Evolutionary conservation across 2,113 vertebrate species (phyloP).

Genomic region (Oncorhynchus keta): DNA sequence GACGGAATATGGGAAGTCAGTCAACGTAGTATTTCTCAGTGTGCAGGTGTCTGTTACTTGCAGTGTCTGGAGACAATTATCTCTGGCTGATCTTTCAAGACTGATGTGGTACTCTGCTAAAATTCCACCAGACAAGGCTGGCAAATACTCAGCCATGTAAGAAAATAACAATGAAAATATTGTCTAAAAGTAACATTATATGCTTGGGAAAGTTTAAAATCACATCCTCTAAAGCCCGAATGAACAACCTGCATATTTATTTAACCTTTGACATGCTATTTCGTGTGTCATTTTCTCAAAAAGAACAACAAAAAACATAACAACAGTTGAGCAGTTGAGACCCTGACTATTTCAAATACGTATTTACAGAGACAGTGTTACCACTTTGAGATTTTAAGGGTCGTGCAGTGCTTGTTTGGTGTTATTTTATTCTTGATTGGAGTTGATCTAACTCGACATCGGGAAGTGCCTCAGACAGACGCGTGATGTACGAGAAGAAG

Average conservation of each 20-base stretch:
- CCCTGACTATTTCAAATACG: background rate
- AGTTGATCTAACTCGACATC: background rate
- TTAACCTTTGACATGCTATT: background rate
- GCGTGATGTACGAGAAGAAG: background rate
- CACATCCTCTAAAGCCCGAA: background rate
- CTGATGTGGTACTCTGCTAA: conserved; percentile 13
- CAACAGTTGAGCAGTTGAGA: background rate
- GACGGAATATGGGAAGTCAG: conserved; percentile 4
- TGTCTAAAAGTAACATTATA: background rate
- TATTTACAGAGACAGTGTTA: background rate
- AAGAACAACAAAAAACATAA: background rate
- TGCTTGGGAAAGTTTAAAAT: background rate
- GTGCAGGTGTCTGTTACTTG: conserved; percentile 42
- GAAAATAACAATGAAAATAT: background rate
- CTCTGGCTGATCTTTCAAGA: conserved; percentile 39
- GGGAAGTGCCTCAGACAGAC: background rate
- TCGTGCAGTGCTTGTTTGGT: background rate
- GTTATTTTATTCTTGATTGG: background rate
- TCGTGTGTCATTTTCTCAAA: background rate
- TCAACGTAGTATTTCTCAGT: conserved; percentile 22
- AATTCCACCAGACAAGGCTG: conserved; percentile 1
- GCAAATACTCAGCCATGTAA: conserved; percentile 9
- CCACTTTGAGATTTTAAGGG: background rate
- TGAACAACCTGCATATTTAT: background rate
- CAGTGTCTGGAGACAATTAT: conserved; percentile 47